Base-by-base conservation (phyloP, 2,888 invertebrate genomes). In the Drosophila picticornis region DNA sequence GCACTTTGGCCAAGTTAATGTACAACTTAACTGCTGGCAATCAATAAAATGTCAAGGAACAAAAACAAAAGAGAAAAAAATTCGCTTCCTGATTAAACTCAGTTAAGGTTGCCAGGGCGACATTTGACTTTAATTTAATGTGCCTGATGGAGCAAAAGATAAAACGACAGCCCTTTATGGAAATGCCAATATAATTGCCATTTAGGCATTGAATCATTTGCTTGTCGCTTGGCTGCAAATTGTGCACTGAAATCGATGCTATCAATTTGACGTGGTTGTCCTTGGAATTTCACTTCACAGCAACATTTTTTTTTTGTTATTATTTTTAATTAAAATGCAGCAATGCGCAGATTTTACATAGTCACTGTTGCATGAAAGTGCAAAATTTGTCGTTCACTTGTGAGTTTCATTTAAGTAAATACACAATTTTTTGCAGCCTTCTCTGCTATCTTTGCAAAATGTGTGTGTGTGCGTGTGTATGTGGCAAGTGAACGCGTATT, bases 1-100 rank as follows among this genome's bases (percentile, higher is more conserved):
- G 52, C 60, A 61, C 60, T 61, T 73, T 69, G 53, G 60, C 58
- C 65, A 81, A 81, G 83, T 81, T 81, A 80, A 81, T 81, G 74
- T 70, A 59, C 72, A 62, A 77, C 70, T 67, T 72, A 75, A 80
- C 72, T 70, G 68, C 55, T 62, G 72, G 77, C 80, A 83, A 80
- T 81, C 80, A 83, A 80, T 81, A 80, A 80, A 75, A 72, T 70
- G 83, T 81, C 83, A 81, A 31, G 40, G 31, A 57, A 57, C 40
- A 57, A 31, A 16, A 55, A 55, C 11, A 19, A 27, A 55, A 25
- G 7, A 19, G 36, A 19, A 55, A 52, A n/a, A 51, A 52, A 32
- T 19, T 22, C 22, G 31, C 29, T 57, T 43, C 16, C 57, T 43
- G 57, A 57, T 43, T 57, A 57, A 57, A 57, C 40, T 29, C 57